phyloP scores from a whole-genome alignment of 2,113 vertebrate genomes.

The Columba livia region DNA sequence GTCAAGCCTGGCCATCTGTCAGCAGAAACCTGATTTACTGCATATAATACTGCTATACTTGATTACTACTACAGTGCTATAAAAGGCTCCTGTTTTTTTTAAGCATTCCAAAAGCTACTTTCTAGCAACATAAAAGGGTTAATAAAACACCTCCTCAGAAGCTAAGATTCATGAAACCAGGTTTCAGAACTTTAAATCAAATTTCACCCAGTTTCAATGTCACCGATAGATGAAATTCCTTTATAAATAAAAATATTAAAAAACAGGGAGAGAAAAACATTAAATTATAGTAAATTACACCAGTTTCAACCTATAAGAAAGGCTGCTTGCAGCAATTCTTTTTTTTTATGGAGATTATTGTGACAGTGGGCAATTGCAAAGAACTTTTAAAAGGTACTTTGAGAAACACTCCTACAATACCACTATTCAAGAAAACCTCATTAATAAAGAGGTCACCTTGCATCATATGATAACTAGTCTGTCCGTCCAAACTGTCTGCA shows the following conservation, averaged over 20 bases:
- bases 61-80: slow-evolving; percentile 35
- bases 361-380: neutral
- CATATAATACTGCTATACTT: slow-evolving; percentile 39
- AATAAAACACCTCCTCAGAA: slow-evolving; percentile 28
- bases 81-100: neutral
- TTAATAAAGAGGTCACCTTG: neutral
- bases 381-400: neutral
- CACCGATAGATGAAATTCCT: neutral
- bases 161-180: neutral
- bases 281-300: neutral
- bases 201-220: neutral
- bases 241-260: slow-evolving; percentile 8
- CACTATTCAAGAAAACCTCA: neutral
- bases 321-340: neutral
- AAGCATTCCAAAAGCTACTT: slow-evolving; percentile 5
- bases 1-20: slow-evolving; percentile 57
- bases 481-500: neutral
- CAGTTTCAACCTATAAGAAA: neutral
- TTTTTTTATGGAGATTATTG: neutral
- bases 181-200: slow-evolving; percentile 23
- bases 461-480: neutral
- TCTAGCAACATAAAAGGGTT: slow-evolving; percentile 37
- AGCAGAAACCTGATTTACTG: slow-evolving; percentile 63
- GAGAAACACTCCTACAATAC: neutral
- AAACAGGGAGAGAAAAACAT: neutral